Percentiles rank a stretch among this genome's conserved stretches.
phyloP scores from a whole-genome alignment of 2,888 invertebrate genomes.

The Hydrotaea cyrtoneurina region DNA sequence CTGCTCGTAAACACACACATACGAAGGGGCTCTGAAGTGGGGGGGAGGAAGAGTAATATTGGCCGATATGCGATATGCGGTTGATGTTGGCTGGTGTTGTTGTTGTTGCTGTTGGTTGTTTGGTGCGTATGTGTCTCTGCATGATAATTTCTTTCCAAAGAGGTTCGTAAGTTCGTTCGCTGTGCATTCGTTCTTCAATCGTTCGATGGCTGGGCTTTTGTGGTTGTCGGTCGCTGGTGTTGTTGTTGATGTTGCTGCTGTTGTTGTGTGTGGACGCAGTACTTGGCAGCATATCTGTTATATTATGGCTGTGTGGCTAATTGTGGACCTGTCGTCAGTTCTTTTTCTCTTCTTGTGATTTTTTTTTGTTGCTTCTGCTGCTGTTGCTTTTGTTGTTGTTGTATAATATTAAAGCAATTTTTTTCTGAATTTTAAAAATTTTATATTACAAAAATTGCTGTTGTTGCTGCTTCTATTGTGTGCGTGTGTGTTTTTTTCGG shows the following conservation, averaged over 20 bases:
- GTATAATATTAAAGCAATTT: slow-evolving; percentile 61
- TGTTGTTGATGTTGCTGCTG: slow-evolving; percentile 21
- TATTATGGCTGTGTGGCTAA: slow-evolving; percentile 74
- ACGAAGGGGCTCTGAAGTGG: not conserved
- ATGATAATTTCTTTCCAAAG: slow-evolving; percentile 60
- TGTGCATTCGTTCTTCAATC: not conserved
- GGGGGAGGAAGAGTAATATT: not conserved
- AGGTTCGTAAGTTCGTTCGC: slow-evolving; percentile 10
- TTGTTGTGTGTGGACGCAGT: slow-evolving; percentile 1
- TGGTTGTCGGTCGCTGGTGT: not conserved
- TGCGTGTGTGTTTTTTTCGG: slow-evolving; percentile 35
- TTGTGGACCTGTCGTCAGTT: slow-evolving; percentile 79
- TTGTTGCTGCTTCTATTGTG: not conserved
- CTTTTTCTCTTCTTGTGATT: slow-evolving; percentile 65
- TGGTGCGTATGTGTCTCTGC: slow-evolving; percentile 64
- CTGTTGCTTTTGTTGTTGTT: slow-evolving; percentile 39
- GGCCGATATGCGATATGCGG: not conserved
- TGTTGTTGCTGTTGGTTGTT: slow-evolving; percentile 37
- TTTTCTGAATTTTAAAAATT: slow-evolving; percentile 74
- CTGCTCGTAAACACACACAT: not conserved
- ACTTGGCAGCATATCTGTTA: slow-evolving; percentile 49
- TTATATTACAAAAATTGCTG: slow-evolving; percentile 62
- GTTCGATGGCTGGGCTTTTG: not conserved
- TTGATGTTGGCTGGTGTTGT: slow-evolving; percentile 1
- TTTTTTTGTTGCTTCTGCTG: slow-evolving; percentile 14